Evolutionary conservation across 2,888 invertebrate genomes (phyloP), one percentile per base, ranked within the genome.

Genomic region (Parasteatoda lunata): DNA sequence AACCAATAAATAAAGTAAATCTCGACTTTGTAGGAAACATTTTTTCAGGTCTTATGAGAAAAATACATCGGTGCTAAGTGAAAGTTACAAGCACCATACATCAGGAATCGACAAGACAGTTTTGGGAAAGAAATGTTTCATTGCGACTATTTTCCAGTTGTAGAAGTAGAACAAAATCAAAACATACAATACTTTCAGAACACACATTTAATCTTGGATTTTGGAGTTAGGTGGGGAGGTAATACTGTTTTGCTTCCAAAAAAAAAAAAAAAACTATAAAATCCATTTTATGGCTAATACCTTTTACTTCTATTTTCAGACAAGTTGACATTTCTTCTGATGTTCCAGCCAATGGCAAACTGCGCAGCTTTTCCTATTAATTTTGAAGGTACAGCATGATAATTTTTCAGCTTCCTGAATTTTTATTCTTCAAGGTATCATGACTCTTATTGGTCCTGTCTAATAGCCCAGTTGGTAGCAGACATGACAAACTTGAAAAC

Each of bases 271-370:
- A 80, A 86, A 76, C 80, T 86, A 86, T 80, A 86, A 86, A 86
- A 86, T 86, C 85, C 85, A 86, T 77, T 86, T 86, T 86, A 71
- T 79, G 80, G 80, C 73, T 86, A 86, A 86, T 86, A 80, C 85
- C 80, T 81, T 75, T 73, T 69, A 75, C 81, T 54, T 59, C 72
- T 49, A 8, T 49, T 48, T 66, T 75, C 51, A 72, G 51, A 72
- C 52, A 79, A 51, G 30, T 2, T 30, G 30, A 30, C 30, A 30
- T 30, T 30, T 30, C 30, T 30, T 30, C 30, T 30, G 30, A 30
- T 30, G 30, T 30, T 30, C 30, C 2, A 30, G 30, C 30, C 30
- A 30, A 30, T 30, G 30, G 30, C 0, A 30, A 30, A 30, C 30
- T 30, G 30, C 30, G 30, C 30, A 30, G 30, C 30, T 30, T 30